Evolutionary conservation across 2,888 invertebrate genomes (phyloP), one percentile per base, ranked within the genome.

Genomic region (Apotomis betuletana): DNA sequence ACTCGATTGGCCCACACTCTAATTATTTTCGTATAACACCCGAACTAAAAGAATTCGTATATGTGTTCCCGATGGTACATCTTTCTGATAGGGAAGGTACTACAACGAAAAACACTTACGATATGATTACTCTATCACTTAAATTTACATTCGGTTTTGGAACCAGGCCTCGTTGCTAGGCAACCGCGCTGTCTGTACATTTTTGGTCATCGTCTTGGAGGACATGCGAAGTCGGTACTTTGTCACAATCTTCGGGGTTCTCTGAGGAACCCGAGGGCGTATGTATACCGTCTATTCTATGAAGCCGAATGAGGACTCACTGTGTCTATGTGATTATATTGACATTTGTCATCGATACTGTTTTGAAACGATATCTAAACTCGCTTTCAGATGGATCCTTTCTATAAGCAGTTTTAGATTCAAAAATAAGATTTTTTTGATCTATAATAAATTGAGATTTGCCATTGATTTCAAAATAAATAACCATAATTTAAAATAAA

Each of bases 41-140:
- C 80, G 78, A 81, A 75, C 80, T 81, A 83, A 83, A 82, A 84
- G 83, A 82, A 84, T 85, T 87, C 86, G 85, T 85, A 82, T 77
- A 78, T 79, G 79, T 86, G 87, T 84, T 87, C 87, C 88, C 89
- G 85, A 83, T 80, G 77, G 81, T 85, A 27, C 27, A 84, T 83
- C 80, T 75, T 84, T 84, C 81, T 84, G 84, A 84, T 85, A 84
- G 84, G 80, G 84, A 85, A 85, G 84, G 81, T 79, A 82, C 83
- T 86, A 86, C 82, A 88, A 88, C 81, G 80, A 84, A 88, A 89
- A 90, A 87, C 87, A 86, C 88, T 90, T 89, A 89, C 85, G 90
- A 91, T 91, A 91, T 90, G 90, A 87, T 89, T 87, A 91, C 75
- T 87, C 87, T 90, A 90, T 89, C 85, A 87, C 90, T 87, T 90